Evolutionary conservation across 2,888 invertebrate genomes (phyloP), one percentile per base, ranked within the genome.

Genomic region (Cancer borealis): DNA sequence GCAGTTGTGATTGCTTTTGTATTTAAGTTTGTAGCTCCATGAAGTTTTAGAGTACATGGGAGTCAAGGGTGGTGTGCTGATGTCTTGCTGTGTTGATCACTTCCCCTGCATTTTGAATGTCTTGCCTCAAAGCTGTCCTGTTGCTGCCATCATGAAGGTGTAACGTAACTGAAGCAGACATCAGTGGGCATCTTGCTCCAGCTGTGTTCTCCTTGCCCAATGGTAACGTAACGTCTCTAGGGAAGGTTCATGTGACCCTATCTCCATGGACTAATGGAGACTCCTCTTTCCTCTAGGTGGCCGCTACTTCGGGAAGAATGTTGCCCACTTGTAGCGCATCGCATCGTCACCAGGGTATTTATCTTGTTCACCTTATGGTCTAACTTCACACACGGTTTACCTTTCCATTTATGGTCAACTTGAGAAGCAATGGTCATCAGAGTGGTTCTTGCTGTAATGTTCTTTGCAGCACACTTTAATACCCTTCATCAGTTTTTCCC

Each of bases 321-420:
- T 95, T 95, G 95, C 95, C 94, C 95, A 87, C 93, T 92, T 94
- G 95, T 95, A 95, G 95, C 93, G 73, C 95, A 73, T 93, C 95
- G 94, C 95, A 92, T 92, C 95, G 95, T 92, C 95, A 93, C 92
- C 95, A 95, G 95, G 95, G 95, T 95, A 95, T 95, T 95, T 95
- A 95, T 95, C 95, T 94, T 92, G 92, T 95, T 93, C 84, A 93
- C 93, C 93, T 95, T 95, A 93, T 91, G 93, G 95, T 95, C 95
- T 92, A 95, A 94, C 93, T 92, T 92, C 79, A 92, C 87, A 93
- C 92, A 93, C 88, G 93, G 91, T 93, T 93, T 88, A 60, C 73
- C 47, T 92, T 92, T 54, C 89, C 92, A 92, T 79, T 89, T 79
- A 54, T 87, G 94, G 88, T 94, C 92, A 94, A 92, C 92, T 94